These are phyloP conservation scores for Bostrychus sinensis DNA, from an alignment of 2,113 vertebrate genomes.

Conservation along the genomic window DNA sequence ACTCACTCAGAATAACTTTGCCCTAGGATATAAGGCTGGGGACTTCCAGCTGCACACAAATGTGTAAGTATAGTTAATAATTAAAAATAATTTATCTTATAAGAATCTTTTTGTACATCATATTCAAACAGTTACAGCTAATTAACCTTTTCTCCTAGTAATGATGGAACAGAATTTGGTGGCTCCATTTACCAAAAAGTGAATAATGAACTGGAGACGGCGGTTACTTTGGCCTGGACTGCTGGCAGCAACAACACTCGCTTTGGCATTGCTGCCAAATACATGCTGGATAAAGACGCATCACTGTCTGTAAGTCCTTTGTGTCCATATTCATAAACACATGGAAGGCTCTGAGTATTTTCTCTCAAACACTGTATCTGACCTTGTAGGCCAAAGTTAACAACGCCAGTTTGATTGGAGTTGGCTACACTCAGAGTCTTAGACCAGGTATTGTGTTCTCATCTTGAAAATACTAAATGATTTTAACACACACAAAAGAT, in stretches of 20 bases:
- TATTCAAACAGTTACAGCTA: background rate
- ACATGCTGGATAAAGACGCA: slow-evolving; percentile 88
- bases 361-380: background rate
- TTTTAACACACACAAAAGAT: background rate
- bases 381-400: slow-evolving; percentile 91
- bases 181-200: slow-evolving; percentile 98
- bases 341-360: background rate
- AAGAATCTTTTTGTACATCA: background rate
- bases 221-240: slow-evolving; percentile 94
- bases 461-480: background rate
- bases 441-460: slow-evolving; percentile 82
- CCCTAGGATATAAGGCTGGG: slow-evolving; percentile 88
- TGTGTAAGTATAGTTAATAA: slow-evolving; percentile 85
- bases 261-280: slow-evolving; percentile 93
- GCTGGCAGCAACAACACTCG: slow-evolving; percentile 98
- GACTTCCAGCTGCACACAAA: slow-evolving; percentile 97
- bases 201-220: slow-evolving; percentile 88
- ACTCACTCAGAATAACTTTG: slow-evolving; percentile 93
- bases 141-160: slow-evolving; percentile 75
- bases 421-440: slow-evolving; percentile 93
- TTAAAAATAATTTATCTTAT: background rate
- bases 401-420: slow-evolving; percentile 94
- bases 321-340: background rate
- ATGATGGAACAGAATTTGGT: slow-evolving; percentile 94
- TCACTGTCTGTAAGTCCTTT: slow-evolving; percentile 86